Percentiles rank a stretch among this genome's conserved stretches.
phyloP scores from a whole-genome alignment of 2,797 vertebrate genomes.

The Tamandua tetradactyla region DNA sequence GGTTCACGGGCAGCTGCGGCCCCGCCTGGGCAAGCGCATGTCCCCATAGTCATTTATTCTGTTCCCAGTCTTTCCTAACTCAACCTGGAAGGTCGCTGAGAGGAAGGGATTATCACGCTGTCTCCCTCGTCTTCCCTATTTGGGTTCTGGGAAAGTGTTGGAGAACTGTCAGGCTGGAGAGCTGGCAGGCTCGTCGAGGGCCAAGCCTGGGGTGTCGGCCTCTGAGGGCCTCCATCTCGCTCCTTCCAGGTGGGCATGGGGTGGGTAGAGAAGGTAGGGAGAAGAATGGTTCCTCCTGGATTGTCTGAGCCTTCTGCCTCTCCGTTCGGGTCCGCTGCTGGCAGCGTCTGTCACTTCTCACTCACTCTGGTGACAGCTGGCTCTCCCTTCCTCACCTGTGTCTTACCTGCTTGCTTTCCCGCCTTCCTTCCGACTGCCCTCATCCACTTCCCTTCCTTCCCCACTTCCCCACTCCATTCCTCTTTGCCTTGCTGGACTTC shows the following conservation, averaged over 20 bases:
- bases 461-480: neutral
- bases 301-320: neutral
- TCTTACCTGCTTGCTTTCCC: neutral
- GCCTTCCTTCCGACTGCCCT: neutral
- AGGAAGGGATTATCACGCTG: neutral
- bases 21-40: neutral
- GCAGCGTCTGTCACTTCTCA: neutral
- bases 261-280: neutral
- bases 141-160: neutral
- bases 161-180: neutral
- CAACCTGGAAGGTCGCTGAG: fast-evolving
- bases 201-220: neutral
- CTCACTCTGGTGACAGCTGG: neutral
- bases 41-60: neutral
- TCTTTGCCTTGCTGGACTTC: neutral
- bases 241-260: neutral
- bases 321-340: neutral
- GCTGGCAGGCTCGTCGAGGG: neutral
- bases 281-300: neutral
- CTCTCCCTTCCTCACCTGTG: neutral
- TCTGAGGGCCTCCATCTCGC: neutral
- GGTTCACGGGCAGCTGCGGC: neutral
- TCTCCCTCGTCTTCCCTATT: neutral
- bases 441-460: neutral
- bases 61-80: slow-evolving; percentile 38